Evolutionary conservation across 2,888 invertebrate species (phyloP), one percentile per base, ranked within the genome.

Genomic region (Girardia tigrina): DNA sequence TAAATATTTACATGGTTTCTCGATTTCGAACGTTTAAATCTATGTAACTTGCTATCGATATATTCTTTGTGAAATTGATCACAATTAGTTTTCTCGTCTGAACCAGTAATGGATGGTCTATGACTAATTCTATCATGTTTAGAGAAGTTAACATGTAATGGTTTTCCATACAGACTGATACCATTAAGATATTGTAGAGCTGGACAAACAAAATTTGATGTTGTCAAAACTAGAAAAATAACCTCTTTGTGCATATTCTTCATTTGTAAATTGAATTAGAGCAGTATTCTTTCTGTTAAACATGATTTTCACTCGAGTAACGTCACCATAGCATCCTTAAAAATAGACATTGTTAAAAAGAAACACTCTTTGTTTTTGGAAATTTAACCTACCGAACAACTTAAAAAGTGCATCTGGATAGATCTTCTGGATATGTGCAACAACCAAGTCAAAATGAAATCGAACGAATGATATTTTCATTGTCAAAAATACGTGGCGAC

Each of bases 371-470:
- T 12, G n/a, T 56, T 56, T 56, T 23, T n/a, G 4, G n/a, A 71
- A 28, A 42, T 29, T 20, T 69, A 71, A 77, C 77, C 36, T 76
- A 77, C 77, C 77, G 28, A 77, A 77, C 42, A 77, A 72, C 42
- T 77, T 77, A 70, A 77, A 77, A 27, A 77, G 75, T 42, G 77
- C 77, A 72, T 77, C 77, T 70, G 77, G 77, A 56, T 70, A 72
- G 71, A 77, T 71, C 42, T 77, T 77, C 77, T 77, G 72, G 71
- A 73, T 75, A 72, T 23, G 56, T 20, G 56, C 56, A 56, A 56
- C 56, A 16, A 56, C 56, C 56, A 56, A 56, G 56, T 56, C n/a
- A 56, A 56, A 16, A 23, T 56, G 56, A 56, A 23, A 56, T 56
- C 36, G 36, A 36, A 36, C 36, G 16, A 36, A 36, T 36, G 36